Evolutionary conservation across 2,113 vertebrate species (phyloP), one percentile per base, ranked within the genome.

Genomic region (Galbula dea): DNA sequence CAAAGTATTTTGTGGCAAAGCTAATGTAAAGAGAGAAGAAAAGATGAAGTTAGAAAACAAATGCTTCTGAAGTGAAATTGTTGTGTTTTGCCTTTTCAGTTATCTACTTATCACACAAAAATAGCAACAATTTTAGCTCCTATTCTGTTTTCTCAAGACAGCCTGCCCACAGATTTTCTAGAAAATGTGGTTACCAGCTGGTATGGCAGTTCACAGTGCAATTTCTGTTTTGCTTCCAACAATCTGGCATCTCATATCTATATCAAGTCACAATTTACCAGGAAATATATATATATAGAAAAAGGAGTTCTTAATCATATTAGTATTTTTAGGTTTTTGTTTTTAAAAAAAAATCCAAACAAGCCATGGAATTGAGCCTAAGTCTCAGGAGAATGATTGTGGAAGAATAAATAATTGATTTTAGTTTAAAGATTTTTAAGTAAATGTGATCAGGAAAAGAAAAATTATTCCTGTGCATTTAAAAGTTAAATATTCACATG

Each of bases 121-220:
- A 95, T 96, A 96, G 95, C 85, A 88, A 91, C 93, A 91, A 71
- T 91, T 94, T 96, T 92, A 95, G 84, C 95, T 96, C 89, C 85
- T 72, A 48, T 96, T 96, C 93, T 96, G 79, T 95, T 96, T 96
- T 88, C 93, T 93, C 89, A 94, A 96, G 95, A 94, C 91, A 96
- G 87, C 91, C 96, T 94, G 94, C 95, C 95, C 93, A 95, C 95
- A 93, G 93, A 83, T 96, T 95, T 94, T 95, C 95, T 95, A 95
- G 93, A 96, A 94, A 96, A 96, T 95, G 96, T 95, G 94, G 94
- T 95, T 96, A 89, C 95, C 95, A 96, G 95, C 94, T 96, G 95
- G 95, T 81, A 65, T 78, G 79, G 89, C 89, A 95, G 93, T 95
- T 96, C 95, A 96, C 93, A 94, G 89, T 94, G 79, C 91, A 94